A percentile compares a stretch with the other conserved stretches of the same genome.
Conservation (phyloP, 2,113 vertebrate genomes). For the Lethenteron reissneri region DNA sequence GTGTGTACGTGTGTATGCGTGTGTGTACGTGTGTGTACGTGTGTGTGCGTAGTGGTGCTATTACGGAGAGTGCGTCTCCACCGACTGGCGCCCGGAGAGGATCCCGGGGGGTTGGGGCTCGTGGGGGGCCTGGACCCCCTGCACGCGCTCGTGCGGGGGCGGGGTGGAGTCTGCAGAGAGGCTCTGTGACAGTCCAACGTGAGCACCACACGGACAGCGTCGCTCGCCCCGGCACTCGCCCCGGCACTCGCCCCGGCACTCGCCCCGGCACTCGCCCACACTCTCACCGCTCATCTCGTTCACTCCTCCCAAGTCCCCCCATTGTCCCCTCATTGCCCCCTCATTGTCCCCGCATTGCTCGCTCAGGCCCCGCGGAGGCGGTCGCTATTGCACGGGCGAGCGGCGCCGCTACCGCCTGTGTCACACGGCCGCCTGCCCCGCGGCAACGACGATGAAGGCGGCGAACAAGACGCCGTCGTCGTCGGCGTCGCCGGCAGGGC, state of each 20-base stretch:
- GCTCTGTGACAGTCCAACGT: slow-evolving; percentile 68
- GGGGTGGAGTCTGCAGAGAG: slow-evolving; percentile 67
- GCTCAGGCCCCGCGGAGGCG: slow-evolving; percentile 65
- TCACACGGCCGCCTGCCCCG: slow-evolving; percentile 40
- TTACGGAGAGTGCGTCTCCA: slow-evolving; percentile 70
- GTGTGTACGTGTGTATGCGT: too few relatives aligned
- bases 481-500: too few relatives aligned
- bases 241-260: not conserved
- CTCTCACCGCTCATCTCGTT: not conserved
- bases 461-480: too few relatives aligned
- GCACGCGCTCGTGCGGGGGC: slow-evolving; percentile 70
- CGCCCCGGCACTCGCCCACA: not conserved
- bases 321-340: too few relatives aligned
- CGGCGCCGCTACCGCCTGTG: slow-evolving; percentile 70
- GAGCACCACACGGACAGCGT: slow-evolving; percentile 17
- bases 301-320: not conserved
- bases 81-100: slow-evolving; percentile 69
- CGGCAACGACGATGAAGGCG: slow-evolving; percentile 8
- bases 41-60: slow-evolving; percentile 55
- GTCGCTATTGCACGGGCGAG: slow-evolving; percentile 82
- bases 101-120: slow-evolving; percentile 62
- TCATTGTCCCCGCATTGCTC: not conserved
- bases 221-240: not conserved
- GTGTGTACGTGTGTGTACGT: too few relatives aligned
- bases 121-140: slow-evolving; percentile 76